A percentile compares a stretch with the other conserved stretches of the same genome.
Conservation (phyloP, 2,888 invertebrate genomes). For the Cantharis rustica region DNA sequence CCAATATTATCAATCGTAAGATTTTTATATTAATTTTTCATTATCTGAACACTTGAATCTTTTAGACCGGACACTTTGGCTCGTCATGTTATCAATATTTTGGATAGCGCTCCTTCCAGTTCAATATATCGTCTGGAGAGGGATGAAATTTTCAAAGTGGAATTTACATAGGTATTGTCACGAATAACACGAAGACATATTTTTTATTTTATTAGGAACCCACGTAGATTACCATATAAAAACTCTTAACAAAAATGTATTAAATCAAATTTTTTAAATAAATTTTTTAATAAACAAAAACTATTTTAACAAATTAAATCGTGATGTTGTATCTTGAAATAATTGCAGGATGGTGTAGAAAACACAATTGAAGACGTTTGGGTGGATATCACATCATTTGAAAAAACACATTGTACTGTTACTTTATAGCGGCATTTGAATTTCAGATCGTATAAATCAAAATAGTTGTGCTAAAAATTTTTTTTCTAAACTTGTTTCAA, state of each 20-base stretch:
- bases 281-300: not conserved
- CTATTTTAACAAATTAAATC: constrained; percentile 33
- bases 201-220: not conserved
- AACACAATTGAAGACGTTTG: constrained; percentile 60
- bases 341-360: constrained; percentile 60
- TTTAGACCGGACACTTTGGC: not conserved
- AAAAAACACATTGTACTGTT: constrained; percentile 56
- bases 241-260: not conserved
- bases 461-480: constrained; percentile 59
- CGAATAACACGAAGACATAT: not conserved
- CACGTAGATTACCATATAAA: not conserved
- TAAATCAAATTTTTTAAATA: not conserved
- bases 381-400: constrained; percentile 42
- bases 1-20: too few species aligned
- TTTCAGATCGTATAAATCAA: constrained; percentile 63
- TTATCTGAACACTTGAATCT: not conserved
- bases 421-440: constrained; percentile 64
- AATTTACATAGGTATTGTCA: too few species aligned
- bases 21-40: too few species aligned
- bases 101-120: not conserved
- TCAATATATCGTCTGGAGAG: not conserved
- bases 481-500: not conserved
- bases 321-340: constrained; percentile 36
- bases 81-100: not conserved
- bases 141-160: not conserved